Evolutionary conservation across 92 coral and sea anemone species (phyloP), one percentile per base, ranked within the genome.

Genomic region (Palythoa heliodiscus): DNA sequence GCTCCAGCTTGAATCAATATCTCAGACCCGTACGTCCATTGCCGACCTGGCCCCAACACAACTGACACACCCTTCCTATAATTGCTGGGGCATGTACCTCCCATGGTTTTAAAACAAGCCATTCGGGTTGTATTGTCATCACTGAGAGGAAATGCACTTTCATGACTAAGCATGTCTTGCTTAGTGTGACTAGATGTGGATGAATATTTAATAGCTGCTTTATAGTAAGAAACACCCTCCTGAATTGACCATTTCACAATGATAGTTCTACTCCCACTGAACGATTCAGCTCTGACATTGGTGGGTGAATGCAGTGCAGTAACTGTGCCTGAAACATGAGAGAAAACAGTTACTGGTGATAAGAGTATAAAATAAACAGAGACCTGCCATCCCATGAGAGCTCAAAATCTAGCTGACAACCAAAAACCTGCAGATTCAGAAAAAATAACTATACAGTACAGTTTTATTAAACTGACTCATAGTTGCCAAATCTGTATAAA

Each of bases 21-120:
- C n/a, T 67, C 73, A 7, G 74, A 39, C 19, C 84, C 84, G 25
- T 80, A 80, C 5, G 84, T 80, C 84, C 84, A 80, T 9, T 22
- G 13, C 7, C 61, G 47, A 67, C 73, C 63, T 25, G 84, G 74
- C 22, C 84, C 84, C 35, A 66, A 2, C 5, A 0, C 8, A 2
- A 19, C 0, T 0, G 24, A 1, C 12, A 24, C 6, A 11, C n/a
- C 35, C 35, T 29, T 29, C 35, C 1, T 12, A 3, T 0, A 22
- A 3, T 0, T 2, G 74, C 15, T 17, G 11, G 74, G 84, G 25
- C 84, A 80, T 5, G 48, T 50, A 14, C 75, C 73, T 1, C 84
- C 84, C 16, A 20, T 2, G 3, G 72, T 66, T 48, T 2, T 80
- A 53, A 64, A 22, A 25, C 84, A 80, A 80, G 52, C 52, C 13